These are phyloP conservation scores for Emydura subglobosa DNA, from an alignment of 2,113 vertebrate genomes.

Conservation along the genomic window DNA sequence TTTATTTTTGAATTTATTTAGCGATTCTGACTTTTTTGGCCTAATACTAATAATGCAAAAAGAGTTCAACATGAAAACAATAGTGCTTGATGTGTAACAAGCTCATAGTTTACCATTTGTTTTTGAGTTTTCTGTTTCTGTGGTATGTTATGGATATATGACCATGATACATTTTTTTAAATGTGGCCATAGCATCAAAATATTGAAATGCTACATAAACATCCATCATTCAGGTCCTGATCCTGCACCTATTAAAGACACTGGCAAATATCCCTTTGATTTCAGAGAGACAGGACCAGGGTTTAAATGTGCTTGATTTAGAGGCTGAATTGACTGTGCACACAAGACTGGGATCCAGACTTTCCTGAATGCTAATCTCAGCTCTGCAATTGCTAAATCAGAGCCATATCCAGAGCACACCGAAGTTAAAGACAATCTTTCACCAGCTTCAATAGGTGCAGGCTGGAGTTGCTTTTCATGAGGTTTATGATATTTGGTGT, in stretches of 20 bases:
- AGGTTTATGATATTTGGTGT: background rate
- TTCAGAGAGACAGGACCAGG: background rate
- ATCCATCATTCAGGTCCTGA: background rate
- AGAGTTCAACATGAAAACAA: background rate
- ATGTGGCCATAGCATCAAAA: background rate
- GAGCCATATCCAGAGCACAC: background rate
- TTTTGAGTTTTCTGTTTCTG: background rate
- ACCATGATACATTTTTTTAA: background rate
- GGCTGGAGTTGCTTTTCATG: background rate
- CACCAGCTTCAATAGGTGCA: background rate
- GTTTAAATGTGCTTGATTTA: background rate
- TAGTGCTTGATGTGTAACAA: background rate
- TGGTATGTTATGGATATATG: background rate
- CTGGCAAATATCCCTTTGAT: background rate
- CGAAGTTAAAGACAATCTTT: background rate
- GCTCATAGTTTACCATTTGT: background rate
- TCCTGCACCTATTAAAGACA: background rate
- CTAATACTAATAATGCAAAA: background rate
- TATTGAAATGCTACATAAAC: background rate
- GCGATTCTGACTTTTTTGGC: background rate
- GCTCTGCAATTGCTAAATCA: background rate
- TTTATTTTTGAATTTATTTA: background rate
- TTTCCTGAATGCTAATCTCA: background rate
- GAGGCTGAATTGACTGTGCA: background rate
- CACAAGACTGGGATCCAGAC: background rate